Evolutionary conservation across 2,113 vertebrate genomes (phyloP).

Genomic region (Scortum barcoo): DNA sequence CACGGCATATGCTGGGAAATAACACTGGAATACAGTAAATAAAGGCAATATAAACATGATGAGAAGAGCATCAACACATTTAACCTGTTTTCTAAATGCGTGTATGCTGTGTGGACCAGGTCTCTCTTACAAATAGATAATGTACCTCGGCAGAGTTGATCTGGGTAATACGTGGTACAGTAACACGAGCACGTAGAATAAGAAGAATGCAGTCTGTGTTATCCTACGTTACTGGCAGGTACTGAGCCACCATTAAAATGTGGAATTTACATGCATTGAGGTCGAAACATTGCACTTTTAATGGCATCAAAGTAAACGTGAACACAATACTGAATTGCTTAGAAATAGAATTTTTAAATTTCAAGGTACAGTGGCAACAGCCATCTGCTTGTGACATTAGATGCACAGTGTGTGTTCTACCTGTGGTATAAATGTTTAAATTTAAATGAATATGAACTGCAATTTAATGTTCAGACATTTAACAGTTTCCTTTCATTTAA

Average conservation of each 20-base stretch:
- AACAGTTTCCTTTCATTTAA: constrained; percentile 41
- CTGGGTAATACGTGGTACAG: not conserved
- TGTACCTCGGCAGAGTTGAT: not conserved
- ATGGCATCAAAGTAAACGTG: not conserved
- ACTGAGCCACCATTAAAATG: not conserved
- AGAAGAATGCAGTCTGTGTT: not conserved
- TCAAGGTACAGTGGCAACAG: no score
- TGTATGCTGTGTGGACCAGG: not conserved
- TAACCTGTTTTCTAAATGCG: not conserved
- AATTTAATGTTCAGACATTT: constrained; percentile 23
- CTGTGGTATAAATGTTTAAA: not conserved
- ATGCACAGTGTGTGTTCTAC: not conserved
- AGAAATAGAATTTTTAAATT: not conserved
- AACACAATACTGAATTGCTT: not conserved
- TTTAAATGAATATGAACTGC: constrained; percentile 6
- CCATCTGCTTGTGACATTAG: not conserved
- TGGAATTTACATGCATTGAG: not conserved
- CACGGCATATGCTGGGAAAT: not conserved
- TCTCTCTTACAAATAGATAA: not conserved
- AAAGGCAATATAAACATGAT: not conserved
- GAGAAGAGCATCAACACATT: not conserved
- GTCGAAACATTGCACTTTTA: not conserved
- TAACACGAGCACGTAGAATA: not conserved
- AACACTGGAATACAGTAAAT: not conserved
- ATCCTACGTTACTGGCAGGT: not conserved